These are phyloP conservation scores for Euwallacea fornicatus DNA, from an alignment of 1,140 invertebrate species.

Conservation along the genomic window DNA sequence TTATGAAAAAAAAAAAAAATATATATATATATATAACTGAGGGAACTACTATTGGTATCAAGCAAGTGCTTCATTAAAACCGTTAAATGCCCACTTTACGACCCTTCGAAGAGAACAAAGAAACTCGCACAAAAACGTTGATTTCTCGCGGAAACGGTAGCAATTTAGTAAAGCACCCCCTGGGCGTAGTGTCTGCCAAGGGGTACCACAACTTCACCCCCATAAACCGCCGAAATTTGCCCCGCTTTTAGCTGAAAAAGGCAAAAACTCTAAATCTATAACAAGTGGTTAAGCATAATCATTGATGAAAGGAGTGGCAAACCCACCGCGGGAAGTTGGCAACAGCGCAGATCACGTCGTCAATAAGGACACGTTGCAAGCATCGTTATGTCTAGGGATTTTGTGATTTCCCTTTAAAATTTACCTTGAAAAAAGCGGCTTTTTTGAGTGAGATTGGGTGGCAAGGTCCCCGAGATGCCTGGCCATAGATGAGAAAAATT, in stretches of 20 bases:
- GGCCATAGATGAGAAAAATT: no score
- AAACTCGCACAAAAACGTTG: constrained; percentile 11
- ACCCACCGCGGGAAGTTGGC: constrained; percentile 19
- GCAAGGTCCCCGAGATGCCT: neutral
- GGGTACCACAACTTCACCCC: no score
- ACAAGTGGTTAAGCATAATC: constrained; percentile 35
- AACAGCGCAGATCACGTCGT: constrained; percentile 36
- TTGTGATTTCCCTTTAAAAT: constrained; percentile 1
- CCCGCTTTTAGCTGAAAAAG: neutral
- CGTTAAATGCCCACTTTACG: neutral
- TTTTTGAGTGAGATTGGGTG: neutral
- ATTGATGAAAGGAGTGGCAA: constrained; percentile 39
- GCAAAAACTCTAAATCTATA: constrained; percentile 2
- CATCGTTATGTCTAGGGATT: constrained; percentile 23
- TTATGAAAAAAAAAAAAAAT: no score
- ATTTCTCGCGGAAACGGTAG: constrained; percentile 9
- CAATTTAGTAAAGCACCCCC: neutral
- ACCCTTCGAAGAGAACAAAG: constrained; percentile 28
- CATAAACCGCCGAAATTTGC: neutral
- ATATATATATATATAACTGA: no score
- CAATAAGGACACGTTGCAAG: constrained; percentile 39
- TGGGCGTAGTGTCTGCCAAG: no score
- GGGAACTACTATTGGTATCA: no score
- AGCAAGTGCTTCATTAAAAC: no score
- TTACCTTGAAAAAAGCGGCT: neutral